Conservation (phyloP, 92 coral and sea anemone species). For the Phenganax marumi region DNA sequence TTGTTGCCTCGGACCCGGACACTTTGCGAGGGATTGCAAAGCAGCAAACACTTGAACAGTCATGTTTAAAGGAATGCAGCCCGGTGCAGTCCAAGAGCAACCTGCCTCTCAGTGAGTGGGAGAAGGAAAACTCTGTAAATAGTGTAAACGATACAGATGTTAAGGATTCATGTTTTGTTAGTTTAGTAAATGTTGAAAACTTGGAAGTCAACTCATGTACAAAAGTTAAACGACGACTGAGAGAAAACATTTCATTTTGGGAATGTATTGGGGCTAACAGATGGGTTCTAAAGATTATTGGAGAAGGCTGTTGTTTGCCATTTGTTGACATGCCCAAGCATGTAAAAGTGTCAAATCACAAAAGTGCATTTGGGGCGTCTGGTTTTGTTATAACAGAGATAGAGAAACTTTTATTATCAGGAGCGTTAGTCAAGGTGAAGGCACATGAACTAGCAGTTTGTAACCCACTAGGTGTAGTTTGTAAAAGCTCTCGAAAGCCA, state of each 20-base stretch:
- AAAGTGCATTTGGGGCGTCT: constrained; percentile 9
- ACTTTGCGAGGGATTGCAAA: constrained; percentile 63
- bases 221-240: constrained; percentile 52
- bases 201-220: constrained; percentile 27
- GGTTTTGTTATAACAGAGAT: constrained; percentile 57
- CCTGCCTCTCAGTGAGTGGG: constrained; percentile 7
- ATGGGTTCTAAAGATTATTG: constrained; percentile 52
- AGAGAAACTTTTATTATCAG: constrained; percentile 51
- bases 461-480: constrained; percentile 55
- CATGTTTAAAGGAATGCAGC: neutral
- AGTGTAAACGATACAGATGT: neutral
- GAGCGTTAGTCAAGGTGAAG: constrained; percentile 48
- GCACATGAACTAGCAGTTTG: constrained; percentile 28
- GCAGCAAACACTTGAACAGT: constrained; percentile 45
- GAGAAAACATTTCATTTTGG: constrained; percentile 55
- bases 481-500: constrained; percentile 37
- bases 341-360: constrained; percentile 31
- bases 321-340: constrained; percentile 39
- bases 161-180: neutral
- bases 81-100: neutral
- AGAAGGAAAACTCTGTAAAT: neutral
- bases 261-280: constrained; percentile 49
- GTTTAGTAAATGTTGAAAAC: constrained; percentile 11
- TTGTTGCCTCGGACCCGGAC: constrained; percentile 62
- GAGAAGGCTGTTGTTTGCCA: constrained; percentile 56